phyloP scores from a whole-genome alignment of 1,140 invertebrate species.

The Drosophila sp. region DNA sequence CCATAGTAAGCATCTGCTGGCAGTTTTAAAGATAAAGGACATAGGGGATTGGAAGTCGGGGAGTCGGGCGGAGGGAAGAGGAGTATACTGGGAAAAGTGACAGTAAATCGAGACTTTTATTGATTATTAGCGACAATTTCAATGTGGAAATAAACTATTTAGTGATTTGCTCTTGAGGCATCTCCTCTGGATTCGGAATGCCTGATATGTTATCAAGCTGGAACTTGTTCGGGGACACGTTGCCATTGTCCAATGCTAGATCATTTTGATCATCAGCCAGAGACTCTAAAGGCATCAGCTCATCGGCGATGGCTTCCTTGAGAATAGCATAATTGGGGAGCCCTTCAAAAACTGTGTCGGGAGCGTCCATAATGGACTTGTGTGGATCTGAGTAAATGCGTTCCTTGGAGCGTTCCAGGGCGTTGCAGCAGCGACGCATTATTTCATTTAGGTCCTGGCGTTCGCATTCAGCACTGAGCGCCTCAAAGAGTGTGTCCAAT shows the following conservation, averaged over 20 bases:
- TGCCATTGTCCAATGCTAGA: background rate
- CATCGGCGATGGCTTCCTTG: background rate
- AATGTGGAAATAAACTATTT: conserved; percentile 24
- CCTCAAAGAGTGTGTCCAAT: conserved; percentile 21
- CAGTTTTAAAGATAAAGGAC: background rate
- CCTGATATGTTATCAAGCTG: background rate
- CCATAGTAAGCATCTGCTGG: background rate
- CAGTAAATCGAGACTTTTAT: conserved; percentile 33
- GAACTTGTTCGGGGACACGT: background rate
- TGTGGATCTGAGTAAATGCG: background rate
- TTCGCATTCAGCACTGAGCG: conserved; percentile 14
- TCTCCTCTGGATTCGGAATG: background rate
- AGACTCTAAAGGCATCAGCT: background rate
- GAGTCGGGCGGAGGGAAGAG: too few relatives aligned
- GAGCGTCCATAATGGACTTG: background rate
- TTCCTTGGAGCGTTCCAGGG: conserved; percentile 20
- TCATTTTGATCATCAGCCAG: background rate
- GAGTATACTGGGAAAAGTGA: background rate
- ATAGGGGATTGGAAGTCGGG: background rate
- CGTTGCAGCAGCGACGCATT: conserved; percentile 7
- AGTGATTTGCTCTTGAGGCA: background rate
- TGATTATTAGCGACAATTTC: conserved; percentile 26
- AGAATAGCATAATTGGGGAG: background rate
- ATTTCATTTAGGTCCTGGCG: conserved; percentile 11
- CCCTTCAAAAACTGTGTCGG: background rate